These are phyloP conservation scores for Apeltes quadracus DNA, from an alignment of 2,113 vertebrate species.

Conservation along the genomic window DNA sequence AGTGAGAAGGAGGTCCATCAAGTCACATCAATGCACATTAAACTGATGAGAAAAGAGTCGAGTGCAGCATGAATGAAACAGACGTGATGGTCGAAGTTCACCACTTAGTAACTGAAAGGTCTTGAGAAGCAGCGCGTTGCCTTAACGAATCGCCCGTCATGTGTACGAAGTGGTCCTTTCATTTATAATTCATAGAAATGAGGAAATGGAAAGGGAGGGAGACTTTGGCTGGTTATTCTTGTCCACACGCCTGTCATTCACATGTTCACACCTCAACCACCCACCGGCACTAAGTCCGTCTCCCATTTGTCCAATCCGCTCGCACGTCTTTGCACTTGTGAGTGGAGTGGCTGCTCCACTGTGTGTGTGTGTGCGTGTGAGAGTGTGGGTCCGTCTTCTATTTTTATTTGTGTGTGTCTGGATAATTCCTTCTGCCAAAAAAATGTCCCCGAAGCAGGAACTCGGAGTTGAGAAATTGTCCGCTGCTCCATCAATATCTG, in stretches of 20 bases:
- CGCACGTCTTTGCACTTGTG: constrained; percentile 38
- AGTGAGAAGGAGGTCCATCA: constrained; percentile 1
- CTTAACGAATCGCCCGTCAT: constrained; percentile 31
- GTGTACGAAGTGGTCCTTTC: background rate
- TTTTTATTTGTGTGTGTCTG: constrained; percentile 31
- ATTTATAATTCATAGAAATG: constrained; percentile 57
- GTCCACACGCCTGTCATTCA: constrained; percentile 71
- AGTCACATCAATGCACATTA: constrained; percentile 12
- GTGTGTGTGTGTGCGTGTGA: background rate
- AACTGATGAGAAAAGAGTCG: background rate
- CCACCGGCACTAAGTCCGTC: constrained; percentile 57
- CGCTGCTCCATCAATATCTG: constrained; percentile 61
- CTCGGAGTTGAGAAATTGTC: constrained; percentile 70
- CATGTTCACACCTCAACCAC: constrained; percentile 70
- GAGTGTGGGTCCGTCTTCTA: constrained; percentile 11
- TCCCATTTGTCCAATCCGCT: constrained; percentile 51
- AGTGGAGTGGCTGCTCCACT: background rate
- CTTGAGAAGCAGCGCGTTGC: constrained; percentile 19
- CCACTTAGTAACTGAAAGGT: constrained; percentile 24
- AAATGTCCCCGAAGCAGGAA: constrained; percentile 71
- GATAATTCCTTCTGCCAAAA: constrained; percentile 67
- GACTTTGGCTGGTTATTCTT: constrained; percentile 56
- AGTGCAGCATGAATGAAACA: constrained; percentile 8
- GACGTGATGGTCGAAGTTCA: constrained; percentile 11
- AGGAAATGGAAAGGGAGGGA: constrained; percentile 47